Conservation (phyloP, 92 coral and sea anemone genomes). For the Epizoanthus rinbou region DNA sequence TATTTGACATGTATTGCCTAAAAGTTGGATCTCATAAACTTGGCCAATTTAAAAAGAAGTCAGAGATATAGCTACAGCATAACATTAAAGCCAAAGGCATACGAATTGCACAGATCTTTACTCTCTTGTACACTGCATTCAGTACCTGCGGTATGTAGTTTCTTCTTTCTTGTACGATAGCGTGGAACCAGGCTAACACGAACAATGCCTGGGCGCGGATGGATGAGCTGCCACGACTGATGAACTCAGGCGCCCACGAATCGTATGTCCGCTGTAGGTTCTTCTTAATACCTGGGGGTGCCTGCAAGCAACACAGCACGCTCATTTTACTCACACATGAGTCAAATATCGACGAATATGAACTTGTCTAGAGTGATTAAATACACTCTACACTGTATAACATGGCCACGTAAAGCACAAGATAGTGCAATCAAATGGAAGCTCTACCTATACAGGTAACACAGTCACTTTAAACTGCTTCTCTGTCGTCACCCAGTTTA, state of each 20-base stretch:
- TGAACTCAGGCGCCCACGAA: slow-evolving; percentile 95
- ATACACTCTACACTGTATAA: too few species aligned
- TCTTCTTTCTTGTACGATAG: slow-evolving; percentile 92
- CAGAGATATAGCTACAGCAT: not conserved
- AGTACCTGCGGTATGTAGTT: slow-evolving; percentile 97
- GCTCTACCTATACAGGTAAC: too few species aligned
- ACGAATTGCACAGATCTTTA: not conserved
- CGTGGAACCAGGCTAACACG: slow-evolving; percentile 98
- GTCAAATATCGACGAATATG: not conserved
- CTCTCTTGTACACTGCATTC: not conserved
- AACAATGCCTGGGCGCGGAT: slow-evolving; percentile 99
- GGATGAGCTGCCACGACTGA: slow-evolving; percentile 91
- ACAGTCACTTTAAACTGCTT: too few species aligned
- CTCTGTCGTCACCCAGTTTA: too few species aligned
- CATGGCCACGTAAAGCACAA: too few species aligned
- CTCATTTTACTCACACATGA: not conserved
- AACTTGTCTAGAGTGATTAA: too few species aligned
- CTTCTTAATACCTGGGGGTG: slow-evolving; percentile 99
- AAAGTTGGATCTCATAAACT: too few species aligned
- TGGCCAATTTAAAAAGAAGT: too few species aligned
- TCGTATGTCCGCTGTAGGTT: slow-evolving; percentile 96
- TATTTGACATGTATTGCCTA: too few species aligned
- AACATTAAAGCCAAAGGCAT: not conserved
- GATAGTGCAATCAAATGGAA: too few species aligned
- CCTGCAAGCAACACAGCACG: slow-evolving; percentile 52